A percentile compares a stretch with the other conserved stretches of the same genome.
phyloP scores from a whole-genome alignment of 2,113 vertebrate genomes.

The Eretmochelys imbricata region DNA sequence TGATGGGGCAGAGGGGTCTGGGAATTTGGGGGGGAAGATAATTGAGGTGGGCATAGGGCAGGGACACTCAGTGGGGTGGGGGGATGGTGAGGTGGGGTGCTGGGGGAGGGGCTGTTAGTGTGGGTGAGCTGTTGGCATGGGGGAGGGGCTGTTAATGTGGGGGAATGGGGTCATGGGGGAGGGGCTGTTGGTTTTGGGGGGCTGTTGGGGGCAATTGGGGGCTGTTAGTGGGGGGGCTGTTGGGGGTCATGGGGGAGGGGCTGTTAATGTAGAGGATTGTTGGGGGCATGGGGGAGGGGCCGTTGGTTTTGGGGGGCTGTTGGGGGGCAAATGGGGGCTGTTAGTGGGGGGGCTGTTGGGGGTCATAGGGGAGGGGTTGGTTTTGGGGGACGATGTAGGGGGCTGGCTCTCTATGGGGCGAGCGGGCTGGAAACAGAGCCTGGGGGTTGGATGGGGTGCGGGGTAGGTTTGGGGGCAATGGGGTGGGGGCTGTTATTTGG shows the following conservation, averaged over 20 bases:
- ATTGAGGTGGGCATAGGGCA: neutral
- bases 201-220: neutral
- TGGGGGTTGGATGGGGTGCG: too few species aligned
- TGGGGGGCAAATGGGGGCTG: too few species aligned
- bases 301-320: too few species aligned
- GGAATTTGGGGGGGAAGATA: neutral
- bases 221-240: too few species aligned
- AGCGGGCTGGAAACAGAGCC: too few species aligned
- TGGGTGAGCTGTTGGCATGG: neutral
- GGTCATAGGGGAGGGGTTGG: neutral
- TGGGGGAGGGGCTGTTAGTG: neutral
- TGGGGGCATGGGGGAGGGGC: neutral
- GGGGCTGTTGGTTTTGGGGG: neutral
- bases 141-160: neutral
- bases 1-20: neutral
- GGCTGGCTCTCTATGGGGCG: too few species aligned
- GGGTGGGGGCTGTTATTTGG: neutral
- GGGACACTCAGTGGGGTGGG: neutral
- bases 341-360: too few species aligned
- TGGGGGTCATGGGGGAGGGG: too few species aligned
- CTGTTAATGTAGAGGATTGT: neutral
- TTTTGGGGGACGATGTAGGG: neutral
- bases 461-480: neutral
- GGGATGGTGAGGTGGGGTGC: neutral
- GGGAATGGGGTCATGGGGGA: too few species aligned